Evolutionary conservation across 2,113 vertebrate genomes (phyloP), one percentile per base, ranked within the genome.

Genomic region (Ceyx melanurus): DNA sequence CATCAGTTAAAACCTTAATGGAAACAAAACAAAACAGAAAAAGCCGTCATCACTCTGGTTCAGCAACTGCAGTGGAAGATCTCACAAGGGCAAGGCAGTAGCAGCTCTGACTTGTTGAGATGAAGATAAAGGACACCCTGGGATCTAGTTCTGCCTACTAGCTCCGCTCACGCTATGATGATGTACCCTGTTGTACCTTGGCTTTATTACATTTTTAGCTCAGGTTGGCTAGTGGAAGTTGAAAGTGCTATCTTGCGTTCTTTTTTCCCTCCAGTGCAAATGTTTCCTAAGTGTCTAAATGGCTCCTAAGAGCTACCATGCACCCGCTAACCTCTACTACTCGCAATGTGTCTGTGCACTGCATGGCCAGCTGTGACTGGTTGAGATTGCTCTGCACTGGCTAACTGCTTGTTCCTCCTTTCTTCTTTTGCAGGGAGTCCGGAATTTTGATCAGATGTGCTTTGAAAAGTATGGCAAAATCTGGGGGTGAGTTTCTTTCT

Each of bases 391-490:
- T 81, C 65, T 72, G 43, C 1, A 0, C 42, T 70, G 54, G 22
- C 70, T 68, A 67, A 75, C 70, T 57, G 35, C 33, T 93, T 28
- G 15, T 85, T 48, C 50, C 45, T 75, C 45, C 77, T 89, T 84
- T 83, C 43, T 54, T 94, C 57, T 74, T 20, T 93, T 86, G 29
- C 80, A 98, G 98, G 98, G 98, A 35, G 0, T 98, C 6, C 1
- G 62, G 29, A 3, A 42, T 10, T 98, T 98, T 86, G 98, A 99
- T 78, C 53, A 51, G 50, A 80, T 89, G 16, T 99, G 98, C 94
- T 96, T 95, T n/a, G 88, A 97, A 67, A 99, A 98, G 82, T 98
- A 98, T 23, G 98, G 98, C 45, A 98, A 97, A 58, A 76, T 98
- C 19, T 99, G 98, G 98, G 97, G 98, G 98, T 98, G 91, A 98